Conservation (phyloP, 2,888 invertebrate genomes). For the Aplocera efformata region DNA sequence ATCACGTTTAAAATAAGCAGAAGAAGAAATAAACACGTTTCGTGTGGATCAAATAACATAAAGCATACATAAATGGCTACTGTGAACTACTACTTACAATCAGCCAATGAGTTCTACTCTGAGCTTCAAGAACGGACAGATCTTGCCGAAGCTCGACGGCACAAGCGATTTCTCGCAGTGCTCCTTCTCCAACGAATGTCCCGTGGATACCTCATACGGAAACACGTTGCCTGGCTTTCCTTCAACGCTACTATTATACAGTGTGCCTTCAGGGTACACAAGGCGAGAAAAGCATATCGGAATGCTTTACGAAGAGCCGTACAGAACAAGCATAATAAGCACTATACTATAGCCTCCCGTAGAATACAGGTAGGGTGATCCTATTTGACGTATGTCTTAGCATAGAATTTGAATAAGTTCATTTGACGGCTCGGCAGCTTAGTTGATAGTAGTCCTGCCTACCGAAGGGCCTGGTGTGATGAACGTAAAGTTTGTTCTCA, state of each 20-base stretch:
- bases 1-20: too few species aligned
- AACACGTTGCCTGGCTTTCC: constrained; percentile 59
- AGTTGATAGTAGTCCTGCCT: too few species aligned
- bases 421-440: too few species aligned
- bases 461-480: too few species aligned
- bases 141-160: constrained; percentile 47
- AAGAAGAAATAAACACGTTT: too few species aligned
- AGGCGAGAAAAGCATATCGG: constrained; percentile 52
- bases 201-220: constrained; percentile 60
- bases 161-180: constrained; percentile 50
- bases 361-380: constrained; percentile 55
- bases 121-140: constrained; percentile 52
- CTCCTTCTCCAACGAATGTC: constrained; percentile 54
- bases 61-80: constrained; percentile 52
- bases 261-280: constrained; percentile 58
- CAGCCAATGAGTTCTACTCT: constrained; percentile 44
- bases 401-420: too few species aligned
- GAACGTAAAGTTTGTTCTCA: too few species aligned
- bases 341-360: constrained; percentile 57
- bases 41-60: too few species aligned
- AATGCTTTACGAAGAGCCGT: constrained; percentile 57
- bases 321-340: constrained; percentile 50
- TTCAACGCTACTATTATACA: constrained; percentile 62
- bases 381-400: too few species aligned
- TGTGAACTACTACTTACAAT: constrained; percentile 47